Conservation (phyloP, 2,113 vertebrate genomes). For the Procavia capensis region DNA sequence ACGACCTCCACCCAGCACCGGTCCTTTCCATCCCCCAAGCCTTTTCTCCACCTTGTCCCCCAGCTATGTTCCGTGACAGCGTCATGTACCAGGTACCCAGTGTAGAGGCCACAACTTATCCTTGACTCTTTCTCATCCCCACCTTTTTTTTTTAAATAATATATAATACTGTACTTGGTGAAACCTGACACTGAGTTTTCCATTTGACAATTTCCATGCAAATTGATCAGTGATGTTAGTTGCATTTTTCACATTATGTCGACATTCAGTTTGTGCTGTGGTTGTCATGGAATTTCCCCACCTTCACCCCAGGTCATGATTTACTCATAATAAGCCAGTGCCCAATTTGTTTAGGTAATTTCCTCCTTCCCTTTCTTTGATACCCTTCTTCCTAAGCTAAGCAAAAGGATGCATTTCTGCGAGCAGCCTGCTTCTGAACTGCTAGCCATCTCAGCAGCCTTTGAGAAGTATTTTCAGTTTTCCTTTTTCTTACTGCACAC, state of each 20-base stretch:
- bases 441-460: not conserved
- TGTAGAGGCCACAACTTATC: not conserved
- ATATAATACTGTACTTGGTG: not conserved
- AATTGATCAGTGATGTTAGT: not conserved
- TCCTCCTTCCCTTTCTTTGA: not conserved
- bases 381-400: not conserved
- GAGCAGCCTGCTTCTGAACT: rapidly evolving
- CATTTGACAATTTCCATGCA: not conserved
- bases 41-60: too few species aligned
- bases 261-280: not conserved
- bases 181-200: not conserved
- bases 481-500: not conserved
- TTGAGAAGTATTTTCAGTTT: not conserved
- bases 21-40: not conserved
- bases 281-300: constrained; percentile 40
- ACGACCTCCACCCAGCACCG: not conserved
- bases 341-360: not conserved
- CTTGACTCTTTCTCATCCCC: not conserved
- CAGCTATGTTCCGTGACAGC: too few species aligned
- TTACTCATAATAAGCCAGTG: not conserved
- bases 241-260: not conserved
- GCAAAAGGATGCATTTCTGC: not conserved
- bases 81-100: rapidly evolving
- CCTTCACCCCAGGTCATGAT: constrained; percentile 42
- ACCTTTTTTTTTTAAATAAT: not conserved